phyloP scores from a whole-genome alignment of 2,888 invertebrate species.

The Apeira syringaria region DNA sequence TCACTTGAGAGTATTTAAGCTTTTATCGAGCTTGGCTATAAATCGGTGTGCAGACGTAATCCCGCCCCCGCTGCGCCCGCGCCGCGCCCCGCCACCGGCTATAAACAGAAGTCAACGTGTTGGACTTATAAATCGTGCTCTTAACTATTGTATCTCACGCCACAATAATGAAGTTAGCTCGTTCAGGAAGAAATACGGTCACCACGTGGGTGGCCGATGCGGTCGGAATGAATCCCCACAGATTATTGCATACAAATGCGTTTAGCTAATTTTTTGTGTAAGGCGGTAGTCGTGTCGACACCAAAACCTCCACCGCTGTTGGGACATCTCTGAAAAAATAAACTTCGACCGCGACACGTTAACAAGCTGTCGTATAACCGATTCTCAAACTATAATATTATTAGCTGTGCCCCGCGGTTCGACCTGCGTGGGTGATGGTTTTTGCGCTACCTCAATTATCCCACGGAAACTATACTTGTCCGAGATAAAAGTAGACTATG shows the following conservation, averaged over 20 bases:
- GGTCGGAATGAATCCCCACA: slow-evolving; percentile 70
- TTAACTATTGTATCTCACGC: slow-evolving; percentile 83
- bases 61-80: slow-evolving; percentile 71
- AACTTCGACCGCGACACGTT: slow-evolving; percentile 40
- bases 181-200: slow-evolving; percentile 79
- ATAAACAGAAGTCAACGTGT: slow-evolving; percentile 84
- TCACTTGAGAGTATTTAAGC: slow-evolving; percentile 79
- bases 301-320: slow-evolving; percentile 50
- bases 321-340: slow-evolving; percentile 75
- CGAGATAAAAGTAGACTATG: too few species aligned
- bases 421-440: too few species aligned
- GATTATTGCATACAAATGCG: slow-evolving; percentile 73
- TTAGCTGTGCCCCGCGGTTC: too few species aligned
- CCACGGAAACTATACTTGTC: too few species aligned
- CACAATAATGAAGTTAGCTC: slow-evolving; percentile 84
- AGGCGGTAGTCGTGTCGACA: slow-evolving; percentile 62
- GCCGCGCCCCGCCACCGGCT: slow-evolving; percentile 70
- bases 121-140: slow-evolving; percentile 82
- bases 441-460: too few species aligned
- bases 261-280: slow-evolving; percentile 68
- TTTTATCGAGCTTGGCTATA: slow-evolving; percentile 79
- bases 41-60: slow-evolving; percentile 78
- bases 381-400: too few species aligned
- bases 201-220: slow-evolving; percentile 79
- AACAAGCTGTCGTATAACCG: slow-evolving; percentile 47